Conservation (phyloP, 2,113 vertebrate species). For the Etheostoma cragini region DNA sequence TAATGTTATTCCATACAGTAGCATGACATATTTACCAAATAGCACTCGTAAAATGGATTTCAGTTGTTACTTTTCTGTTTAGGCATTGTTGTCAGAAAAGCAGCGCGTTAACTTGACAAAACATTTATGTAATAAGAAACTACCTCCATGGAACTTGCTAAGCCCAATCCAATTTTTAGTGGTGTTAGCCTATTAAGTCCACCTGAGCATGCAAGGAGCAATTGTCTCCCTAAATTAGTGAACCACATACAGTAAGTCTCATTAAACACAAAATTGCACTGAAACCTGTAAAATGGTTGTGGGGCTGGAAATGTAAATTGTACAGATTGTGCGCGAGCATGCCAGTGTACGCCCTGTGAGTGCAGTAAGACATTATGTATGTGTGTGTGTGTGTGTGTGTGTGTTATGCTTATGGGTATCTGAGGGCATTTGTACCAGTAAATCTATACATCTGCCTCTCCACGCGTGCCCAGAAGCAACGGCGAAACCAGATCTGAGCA, state of each 20-base stretch:
- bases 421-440: constrained; percentile 59
- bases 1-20: background rate
- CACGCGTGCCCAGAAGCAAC: constrained; percentile 59
- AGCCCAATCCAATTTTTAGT: constrained; percentile 56
- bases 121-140: constrained; percentile 59
- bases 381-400: constrained; percentile 1
- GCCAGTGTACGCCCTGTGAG: constrained; percentile 1
- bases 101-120: constrained; percentile 28
- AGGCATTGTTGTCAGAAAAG: constrained; percentile 26
- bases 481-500: constrained; percentile 68
- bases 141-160: constrained; percentile 58
- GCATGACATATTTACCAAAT: constrained; percentile 1
- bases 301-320: constrained; percentile 39
- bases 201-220: constrained; percentile 71
- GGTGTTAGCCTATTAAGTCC: constrained; percentile 69
- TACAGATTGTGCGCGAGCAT: constrained; percentile 26
- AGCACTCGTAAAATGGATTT: background rate
- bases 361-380: constrained; percentile 20
- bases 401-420: constrained; percentile 41
- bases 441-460: constrained; percentile 77
- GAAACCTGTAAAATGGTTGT: constrained; percentile 59
- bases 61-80: background rate
- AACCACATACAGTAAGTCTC: constrained; percentile 70
- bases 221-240: constrained; percentile 74
- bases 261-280: constrained; percentile 76